Evolutionary conservation across 2,797 vertebrate genomes (phyloP).

Genomic region (Moxostoma hubbsi): DNA sequence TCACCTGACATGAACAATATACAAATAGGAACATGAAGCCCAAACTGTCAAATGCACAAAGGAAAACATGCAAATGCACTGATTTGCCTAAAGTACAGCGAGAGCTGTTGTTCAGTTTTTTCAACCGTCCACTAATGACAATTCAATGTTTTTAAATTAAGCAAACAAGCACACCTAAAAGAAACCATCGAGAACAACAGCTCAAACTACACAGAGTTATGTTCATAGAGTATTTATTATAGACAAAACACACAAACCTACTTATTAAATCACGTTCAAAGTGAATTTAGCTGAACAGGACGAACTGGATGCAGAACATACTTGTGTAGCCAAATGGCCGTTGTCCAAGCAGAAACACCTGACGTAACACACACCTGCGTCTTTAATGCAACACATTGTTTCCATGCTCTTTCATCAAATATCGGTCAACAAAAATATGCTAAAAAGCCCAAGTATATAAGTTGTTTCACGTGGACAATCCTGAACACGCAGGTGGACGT

Average conservation of each 20-base stretch:
- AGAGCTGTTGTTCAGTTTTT: not conserved
- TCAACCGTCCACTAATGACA: no score
- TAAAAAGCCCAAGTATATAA: no score
- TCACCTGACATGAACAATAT: no score
- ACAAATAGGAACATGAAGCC: not conserved
- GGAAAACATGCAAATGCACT: not conserved
- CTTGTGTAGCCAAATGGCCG: no score
- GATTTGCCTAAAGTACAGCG: conserved; percentile 6
- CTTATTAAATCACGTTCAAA: not conserved
- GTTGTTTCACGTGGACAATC: no score
- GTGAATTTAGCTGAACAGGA: conserved; percentile 11
- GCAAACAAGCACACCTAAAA: no score
- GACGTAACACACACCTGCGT: not conserved
- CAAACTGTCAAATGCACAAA: not conserved
- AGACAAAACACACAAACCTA: not conserved
- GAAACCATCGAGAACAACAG: not conserved
- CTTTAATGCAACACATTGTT: no score
- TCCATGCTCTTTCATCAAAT: no score
- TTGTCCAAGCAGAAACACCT: not conserved
- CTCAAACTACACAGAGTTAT: not conserved
- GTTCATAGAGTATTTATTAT: no score
- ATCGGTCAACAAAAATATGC: no score
- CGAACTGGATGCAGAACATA: conserved; percentile 1
- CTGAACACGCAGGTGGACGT: no score
- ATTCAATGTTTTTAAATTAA: not conserved